phyloP scores from a whole-genome alignment of 2,113 vertebrate species.

The Collichthys lucidus region DNA sequence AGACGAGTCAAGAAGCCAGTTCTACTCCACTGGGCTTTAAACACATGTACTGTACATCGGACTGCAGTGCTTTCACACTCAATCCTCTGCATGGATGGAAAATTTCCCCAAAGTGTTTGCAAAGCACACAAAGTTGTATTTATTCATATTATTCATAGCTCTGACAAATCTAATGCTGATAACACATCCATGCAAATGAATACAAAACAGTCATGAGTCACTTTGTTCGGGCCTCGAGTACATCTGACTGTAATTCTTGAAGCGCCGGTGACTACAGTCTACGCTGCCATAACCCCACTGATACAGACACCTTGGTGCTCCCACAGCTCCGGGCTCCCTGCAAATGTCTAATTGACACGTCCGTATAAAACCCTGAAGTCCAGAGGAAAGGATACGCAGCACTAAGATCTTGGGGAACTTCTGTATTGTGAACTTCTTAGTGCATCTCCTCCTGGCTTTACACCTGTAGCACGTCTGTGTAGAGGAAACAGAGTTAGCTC shows the following conservation, averaged over 20 bases:
- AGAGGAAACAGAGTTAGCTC: conserved; percentile 8
- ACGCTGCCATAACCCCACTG: neutral
- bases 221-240: neutral
- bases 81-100: neutral
- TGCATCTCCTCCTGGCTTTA: conserved; percentile 95
- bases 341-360: neutral
- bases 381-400: conserved; percentile 92
- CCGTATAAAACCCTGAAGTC: neutral
- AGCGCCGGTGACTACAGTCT: neutral
- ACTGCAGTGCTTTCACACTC: neutral
- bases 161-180: neutral
- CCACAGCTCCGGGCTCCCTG: neutral
- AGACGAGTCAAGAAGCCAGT: no score
- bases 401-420: conserved; percentile 98
- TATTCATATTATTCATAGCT: neutral
- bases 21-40: neutral
- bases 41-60: neutral
- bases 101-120: neutral
- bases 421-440: conserved; percentile 98
- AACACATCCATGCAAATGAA: neutral
- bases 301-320: neutral
- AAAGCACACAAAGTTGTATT: neutral
- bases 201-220: neutral
- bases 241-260: neutral
- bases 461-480: conserved; percentile 94